phyloP scores from a whole-genome alignment of 2,113 vertebrate genomes.

The Neoarius graeffei region DNA sequence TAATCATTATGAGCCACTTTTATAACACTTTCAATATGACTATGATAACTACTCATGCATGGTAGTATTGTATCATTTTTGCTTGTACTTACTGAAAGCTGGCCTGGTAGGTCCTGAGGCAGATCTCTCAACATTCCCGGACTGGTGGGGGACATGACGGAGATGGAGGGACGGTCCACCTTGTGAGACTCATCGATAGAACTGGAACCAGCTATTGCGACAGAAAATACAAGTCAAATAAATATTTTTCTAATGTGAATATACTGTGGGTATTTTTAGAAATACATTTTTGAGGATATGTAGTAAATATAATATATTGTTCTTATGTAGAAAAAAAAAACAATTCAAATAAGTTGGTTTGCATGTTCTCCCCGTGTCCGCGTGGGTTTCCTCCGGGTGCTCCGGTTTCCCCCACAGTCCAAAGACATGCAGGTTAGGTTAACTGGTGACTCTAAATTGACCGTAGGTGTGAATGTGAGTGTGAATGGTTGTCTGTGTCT shows the following conservation, averaged over 20 bases:
- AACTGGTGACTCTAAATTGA: too few relatives aligned
- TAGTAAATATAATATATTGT: not conserved
- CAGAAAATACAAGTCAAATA: not conserved
- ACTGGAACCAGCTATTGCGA: conserved; percentile 85
- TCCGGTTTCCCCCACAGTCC: too few relatives aligned
- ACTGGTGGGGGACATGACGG: conserved; percentile 97
- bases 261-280: not conserved
- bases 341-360: not conserved
- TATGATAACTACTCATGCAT: not conserved
- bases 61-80: not conserved
- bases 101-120: conserved; percentile 90
- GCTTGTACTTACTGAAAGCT: conserved; percentile 86
- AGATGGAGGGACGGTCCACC: conserved; percentile 98
- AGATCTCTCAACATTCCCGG: conserved; percentile 90
- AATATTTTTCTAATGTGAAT: not conserved
- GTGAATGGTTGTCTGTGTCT: too few relatives aligned
- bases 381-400: too few relatives aligned
- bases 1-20: not conserved
- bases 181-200: conserved; percentile 97
- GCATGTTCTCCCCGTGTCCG: too few relatives aligned
- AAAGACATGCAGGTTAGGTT: too few relatives aligned
- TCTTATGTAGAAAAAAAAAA: not conserved
- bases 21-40: not conserved
- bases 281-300: not conserved
- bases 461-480: too few relatives aligned